Evolutionary conservation across 2,113 vertebrate species (phyloP).

Genomic region (Cavia aperea): DNA sequence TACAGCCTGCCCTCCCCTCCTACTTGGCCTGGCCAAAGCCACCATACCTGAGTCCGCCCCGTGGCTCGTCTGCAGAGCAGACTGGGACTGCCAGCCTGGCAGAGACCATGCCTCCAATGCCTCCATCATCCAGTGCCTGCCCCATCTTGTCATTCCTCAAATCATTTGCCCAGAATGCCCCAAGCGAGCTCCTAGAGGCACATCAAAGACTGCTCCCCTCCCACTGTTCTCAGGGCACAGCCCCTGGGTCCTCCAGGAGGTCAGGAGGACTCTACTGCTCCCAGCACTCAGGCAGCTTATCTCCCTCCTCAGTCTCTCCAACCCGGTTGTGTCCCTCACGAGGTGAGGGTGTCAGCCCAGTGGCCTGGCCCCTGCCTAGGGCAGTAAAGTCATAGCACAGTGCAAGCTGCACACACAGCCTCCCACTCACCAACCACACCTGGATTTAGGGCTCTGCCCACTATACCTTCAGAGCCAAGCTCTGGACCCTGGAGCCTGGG

Average conservation of each 20-base stretch:
- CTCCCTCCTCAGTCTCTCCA: background rate
- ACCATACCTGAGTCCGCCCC: background rate
- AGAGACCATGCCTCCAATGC: background rate
- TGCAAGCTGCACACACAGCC: background rate
- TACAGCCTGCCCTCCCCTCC: background rate
- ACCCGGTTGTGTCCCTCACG: background rate
- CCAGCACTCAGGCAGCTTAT: background rate
- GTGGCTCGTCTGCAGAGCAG: background rate
- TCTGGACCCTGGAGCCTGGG: background rate
- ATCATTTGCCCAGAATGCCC: background rate
- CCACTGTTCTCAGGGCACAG: background rate
- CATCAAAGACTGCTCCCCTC: background rate
- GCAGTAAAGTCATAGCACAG: background rate
- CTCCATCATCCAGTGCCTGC: too few relatives aligned
- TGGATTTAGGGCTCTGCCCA: accelerated
- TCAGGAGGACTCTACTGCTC: background rate
- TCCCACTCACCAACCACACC: background rate
- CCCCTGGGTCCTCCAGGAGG: accelerated
- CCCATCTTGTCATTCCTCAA: background rate
- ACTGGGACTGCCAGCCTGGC: background rate
- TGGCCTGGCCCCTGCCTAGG: background rate
- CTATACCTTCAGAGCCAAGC: background rate
- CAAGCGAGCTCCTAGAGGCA: accelerated
- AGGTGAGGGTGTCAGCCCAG: background rate
- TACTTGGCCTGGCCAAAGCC: background rate